These are phyloP conservation scores for Diplazon laetatorius DNA, from an alignment of 2,888 invertebrate species.

Conservation along the genomic window DNA sequence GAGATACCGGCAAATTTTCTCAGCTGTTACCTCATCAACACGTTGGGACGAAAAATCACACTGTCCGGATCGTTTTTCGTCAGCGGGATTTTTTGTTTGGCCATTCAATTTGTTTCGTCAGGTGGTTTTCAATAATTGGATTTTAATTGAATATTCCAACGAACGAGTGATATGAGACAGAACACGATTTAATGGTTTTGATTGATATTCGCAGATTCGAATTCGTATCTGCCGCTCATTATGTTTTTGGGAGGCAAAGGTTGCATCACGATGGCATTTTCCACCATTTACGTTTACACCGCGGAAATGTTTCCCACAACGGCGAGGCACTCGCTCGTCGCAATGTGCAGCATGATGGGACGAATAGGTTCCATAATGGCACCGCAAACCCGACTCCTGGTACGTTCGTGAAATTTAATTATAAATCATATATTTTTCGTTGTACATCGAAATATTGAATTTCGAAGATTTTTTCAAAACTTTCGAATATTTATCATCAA, in stretches of 20 bases:
- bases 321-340: conserved; percentile 86
- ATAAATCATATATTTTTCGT: neutral
- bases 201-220: conserved; percentile 77
- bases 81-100: conserved; percentile 86
- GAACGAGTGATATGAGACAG: too few relatives aligned
- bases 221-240: conserved; percentile 83
- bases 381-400: conserved; percentile 88
- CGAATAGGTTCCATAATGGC: conserved; percentile 88
- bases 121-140: conserved; percentile 83
- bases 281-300: conserved; percentile 87
- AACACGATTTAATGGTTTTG: neutral
- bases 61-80: conserved; percentile 86
- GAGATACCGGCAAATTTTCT: conserved; percentile 90
- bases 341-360: conserved; percentile 88
- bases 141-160: conserved; percentile 64
- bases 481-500: too few relatives aligned
- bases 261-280: conserved; percentile 87
- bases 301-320: conserved; percentile 89
- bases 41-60: conserved; percentile 83
- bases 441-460: neutral
- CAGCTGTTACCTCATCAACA: conserved; percentile 86
- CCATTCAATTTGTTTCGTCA: conserved; percentile 85
- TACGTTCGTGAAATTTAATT: conserved; percentile 74
- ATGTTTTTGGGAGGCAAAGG: conserved; percentile 87
- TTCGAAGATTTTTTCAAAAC: neutral